Conservation (phyloP, 1,140 invertebrate species). For the Diploscapter pachys region DNA sequence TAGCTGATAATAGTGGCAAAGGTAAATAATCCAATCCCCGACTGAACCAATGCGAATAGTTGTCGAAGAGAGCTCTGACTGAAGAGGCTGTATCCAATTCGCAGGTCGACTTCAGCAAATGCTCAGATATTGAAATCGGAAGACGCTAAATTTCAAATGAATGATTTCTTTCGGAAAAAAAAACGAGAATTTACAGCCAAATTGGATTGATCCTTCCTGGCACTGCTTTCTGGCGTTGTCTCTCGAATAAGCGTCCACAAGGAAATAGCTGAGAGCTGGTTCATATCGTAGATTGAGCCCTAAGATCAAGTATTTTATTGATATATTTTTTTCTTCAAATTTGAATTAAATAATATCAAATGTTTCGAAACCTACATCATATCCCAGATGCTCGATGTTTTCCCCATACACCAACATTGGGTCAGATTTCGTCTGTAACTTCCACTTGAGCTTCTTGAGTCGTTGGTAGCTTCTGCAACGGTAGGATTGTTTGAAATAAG, state of each 20-base stretch:
- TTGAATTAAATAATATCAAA: too few species aligned
- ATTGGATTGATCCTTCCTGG: not conserved
- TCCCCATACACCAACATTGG: too few species aligned
- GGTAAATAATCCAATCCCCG: conserved; percentile 38
- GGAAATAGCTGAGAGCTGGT: conserved; percentile 32
- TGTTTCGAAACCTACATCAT: too few species aligned
- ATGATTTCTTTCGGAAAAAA: not conserved
- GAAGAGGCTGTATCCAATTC: conserved; percentile 53
- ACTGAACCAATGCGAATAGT: conserved; percentile 49
- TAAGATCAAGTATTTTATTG: not conserved
- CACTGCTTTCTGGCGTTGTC: not conserved
- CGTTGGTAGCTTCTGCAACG: not conserved
- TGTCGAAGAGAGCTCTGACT: conserved; percentile 49
- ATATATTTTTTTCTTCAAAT: not conserved
- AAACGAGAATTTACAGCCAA: not conserved
- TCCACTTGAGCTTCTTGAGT: too few species aligned
- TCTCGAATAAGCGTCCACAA: conserved; percentile 29
- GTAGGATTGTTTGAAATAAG: not conserved
- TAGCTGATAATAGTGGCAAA: conserved; percentile 33
- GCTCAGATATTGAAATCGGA: conserved; percentile 22
- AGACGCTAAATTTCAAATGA: conserved; percentile 1
- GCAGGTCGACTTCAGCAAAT: conserved; percentile 36
- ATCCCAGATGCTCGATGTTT: too few species aligned
- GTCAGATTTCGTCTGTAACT: too few species aligned
- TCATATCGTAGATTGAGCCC: conserved; percentile 14